Conservation (phyloP, 1,140 invertebrate genomes). For the Brachionus manjavacas region DNA sequence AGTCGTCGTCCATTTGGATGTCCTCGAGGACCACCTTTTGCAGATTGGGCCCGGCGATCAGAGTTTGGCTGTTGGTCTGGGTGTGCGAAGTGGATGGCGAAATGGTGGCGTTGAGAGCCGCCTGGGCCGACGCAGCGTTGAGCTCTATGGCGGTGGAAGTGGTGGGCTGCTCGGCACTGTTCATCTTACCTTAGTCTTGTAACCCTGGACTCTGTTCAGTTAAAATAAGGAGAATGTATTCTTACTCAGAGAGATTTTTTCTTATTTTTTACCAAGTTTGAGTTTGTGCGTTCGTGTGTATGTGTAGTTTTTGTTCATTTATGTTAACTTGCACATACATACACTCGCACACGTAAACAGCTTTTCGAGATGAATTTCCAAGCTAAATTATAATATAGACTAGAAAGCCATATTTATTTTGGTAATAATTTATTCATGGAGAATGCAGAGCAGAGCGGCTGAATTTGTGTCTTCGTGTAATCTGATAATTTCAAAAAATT, state of each 20-base stretch:
- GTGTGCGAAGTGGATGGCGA: conserved; percentile 1
- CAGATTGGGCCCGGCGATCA: conserved; percentile 5
- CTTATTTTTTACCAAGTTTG: neutral
- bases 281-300: conserved; percentile 29
- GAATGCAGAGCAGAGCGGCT: conserved; percentile 10
- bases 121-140: neutral
- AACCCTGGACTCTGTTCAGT: neutral
- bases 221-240: neutral
- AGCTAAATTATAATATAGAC: conserved; percentile 14
- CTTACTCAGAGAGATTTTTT: neutral
- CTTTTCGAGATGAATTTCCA: conserved; percentile 6
- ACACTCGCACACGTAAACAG: conserved; percentile 37
- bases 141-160: neutral
- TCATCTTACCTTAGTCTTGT: neutral
- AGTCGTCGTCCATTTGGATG: conserved; percentile 22
- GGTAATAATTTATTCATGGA: conserved; percentile 16
- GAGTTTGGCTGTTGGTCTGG: neutral
- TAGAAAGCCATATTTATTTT: conserved; percentile 35
- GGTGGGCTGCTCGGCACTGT: neutral
- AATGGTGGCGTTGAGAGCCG: neutral
- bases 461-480: conserved; percentile 35
- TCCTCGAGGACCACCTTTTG: conserved; percentile 32
- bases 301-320: conserved; percentile 30
- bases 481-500: neutral
- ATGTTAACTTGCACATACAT: conserved; percentile 34